Evolutionary conservation across 1,140 invertebrate species (phyloP), one percentile per base, ranked within the genome.

Genomic region (Drosophila subobscura): DNA sequence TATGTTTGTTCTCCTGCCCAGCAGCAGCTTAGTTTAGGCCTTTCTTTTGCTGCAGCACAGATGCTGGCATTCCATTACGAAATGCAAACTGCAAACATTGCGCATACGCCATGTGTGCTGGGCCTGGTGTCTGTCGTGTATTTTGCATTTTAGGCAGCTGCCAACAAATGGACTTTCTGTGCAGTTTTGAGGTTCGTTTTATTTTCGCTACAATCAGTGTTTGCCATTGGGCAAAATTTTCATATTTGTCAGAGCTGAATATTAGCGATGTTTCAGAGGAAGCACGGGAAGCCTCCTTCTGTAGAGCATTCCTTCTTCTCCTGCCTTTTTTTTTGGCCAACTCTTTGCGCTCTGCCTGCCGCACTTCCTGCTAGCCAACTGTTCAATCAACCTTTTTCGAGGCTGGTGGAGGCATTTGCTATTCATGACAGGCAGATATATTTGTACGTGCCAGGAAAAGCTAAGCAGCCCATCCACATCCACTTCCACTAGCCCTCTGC

Each of bases 391-490:
- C 63, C 54, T 70, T 73, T 73, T 63, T 72, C 60, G n/a, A n/a
- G n/a, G n/a, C n/a, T n/a, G 25, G 47, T 52, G 80, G 27, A 51
- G 58, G 68, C 77, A 86, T 86, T 85, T 86, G 77, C 74, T 74
- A 85, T 85, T 85, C 81, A 85, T 85, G 81, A 72, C 81, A 77
- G 73, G 72, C 76, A 74, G 70, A 80, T 68, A 80, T 68, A 77
- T 85, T 80, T 77, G 83, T 86, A 85, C 81, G 81, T 85, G 81
- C 77, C 81, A 51, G 68, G 81, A 85, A 85, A 86, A 77, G 73
- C 58, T 86, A 86, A 81, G 58, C 77, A 85, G 80, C 59, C 80
- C 45, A 49, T 46, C 29, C 40, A 50, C 55, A 33, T 33, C 23
- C 7, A 49, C 22, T 44, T 71, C 41, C 50, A 52, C 40, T 56